These are phyloP conservation scores for Heliothis subflexa DNA, from an alignment of 1,140 invertebrate genomes.

Conservation along the genomic window DNA sequence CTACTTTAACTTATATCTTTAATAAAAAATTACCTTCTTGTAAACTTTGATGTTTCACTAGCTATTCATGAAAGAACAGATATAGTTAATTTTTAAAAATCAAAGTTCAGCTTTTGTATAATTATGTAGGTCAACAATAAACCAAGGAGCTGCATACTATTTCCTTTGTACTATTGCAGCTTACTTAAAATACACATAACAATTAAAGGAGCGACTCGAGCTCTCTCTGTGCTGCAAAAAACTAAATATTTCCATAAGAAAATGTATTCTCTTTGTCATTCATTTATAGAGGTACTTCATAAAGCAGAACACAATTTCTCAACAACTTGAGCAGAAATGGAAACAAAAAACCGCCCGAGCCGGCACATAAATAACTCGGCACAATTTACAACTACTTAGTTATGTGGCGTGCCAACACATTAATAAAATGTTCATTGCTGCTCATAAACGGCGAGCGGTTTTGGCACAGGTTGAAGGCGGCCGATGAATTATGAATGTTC, in stretches of 20 bases:
- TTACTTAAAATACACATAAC: conserved; percentile 17
- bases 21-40: no score
- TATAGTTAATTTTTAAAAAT: no score
- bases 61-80: no score
- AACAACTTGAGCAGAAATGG: conserved; percentile 17
- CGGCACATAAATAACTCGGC: conserved; percentile 36
- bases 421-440: conserved; percentile 37
- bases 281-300: conserved; percentile 35
- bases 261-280: conserved; percentile 44
- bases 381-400: conserved; percentile 31
- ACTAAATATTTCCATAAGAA: conserved; percentile 33
- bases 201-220: conserved; percentile 4
- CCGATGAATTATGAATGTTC: conserved; percentile 28
- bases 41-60: no score
- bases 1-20: no score
- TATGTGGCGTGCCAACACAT: conserved; percentile 39
- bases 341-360: conserved; percentile 13
- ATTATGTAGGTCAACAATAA: neutral
- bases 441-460: conserved; percentile 32
- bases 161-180: neutral
- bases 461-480: conserved; percentile 30
- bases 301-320: conserved; percentile 30
- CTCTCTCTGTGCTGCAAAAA: neutral
- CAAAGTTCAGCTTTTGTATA: no score
- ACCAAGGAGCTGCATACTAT: neutral